A percentile compares a stretch with the other conserved stretches of the same genome.
phyloP scores from a whole-genome alignment of 2,888 invertebrate species.

The Erebia epiphron region DNA sequence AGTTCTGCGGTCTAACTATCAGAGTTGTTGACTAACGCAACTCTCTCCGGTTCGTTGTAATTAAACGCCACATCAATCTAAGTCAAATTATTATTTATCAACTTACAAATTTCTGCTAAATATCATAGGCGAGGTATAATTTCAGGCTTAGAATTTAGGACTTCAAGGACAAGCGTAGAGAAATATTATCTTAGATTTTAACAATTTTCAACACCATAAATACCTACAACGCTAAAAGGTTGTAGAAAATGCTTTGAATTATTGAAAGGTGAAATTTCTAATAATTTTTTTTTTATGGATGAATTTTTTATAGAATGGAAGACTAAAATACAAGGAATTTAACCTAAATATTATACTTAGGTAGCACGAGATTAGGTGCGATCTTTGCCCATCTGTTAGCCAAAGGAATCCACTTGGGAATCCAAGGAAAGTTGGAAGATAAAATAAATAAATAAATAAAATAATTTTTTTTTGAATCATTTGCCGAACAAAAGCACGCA shows the following conservation, averaged over 20 bases:
- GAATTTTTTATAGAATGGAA: too few relatives aligned
- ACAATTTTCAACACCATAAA: neutral
- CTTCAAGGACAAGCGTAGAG: neutral
- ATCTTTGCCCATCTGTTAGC: too few relatives aligned
- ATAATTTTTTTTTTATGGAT: too few relatives aligned
- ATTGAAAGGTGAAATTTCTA: too few relatives aligned
- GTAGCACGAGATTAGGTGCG: too few relatives aligned
- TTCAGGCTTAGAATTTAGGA: neutral
- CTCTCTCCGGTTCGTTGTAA: conserved; percentile 36
- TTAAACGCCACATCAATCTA: conserved; percentile 37
- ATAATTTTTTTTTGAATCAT: too few relatives aligned
- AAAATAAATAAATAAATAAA: too few relatives aligned
- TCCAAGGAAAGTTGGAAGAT: too few relatives aligned
- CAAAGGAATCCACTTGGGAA: too few relatives aligned
- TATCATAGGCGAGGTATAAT: neutral
- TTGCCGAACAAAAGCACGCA: too few relatives aligned
- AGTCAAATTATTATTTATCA: conserved; percentile 20
- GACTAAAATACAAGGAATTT: too few relatives aligned
- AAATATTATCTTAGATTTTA: neutral
- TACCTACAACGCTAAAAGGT: neutral
- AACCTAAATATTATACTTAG: too few relatives aligned
- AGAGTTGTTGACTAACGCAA: conserved; percentile 39
- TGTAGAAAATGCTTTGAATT: neutral
- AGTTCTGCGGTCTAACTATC: conserved; percentile 59
- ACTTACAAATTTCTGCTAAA: neutral